phyloP scores from a whole-genome alignment of 2,888 invertebrate species.

The Nemurella pictetii region DNA sequence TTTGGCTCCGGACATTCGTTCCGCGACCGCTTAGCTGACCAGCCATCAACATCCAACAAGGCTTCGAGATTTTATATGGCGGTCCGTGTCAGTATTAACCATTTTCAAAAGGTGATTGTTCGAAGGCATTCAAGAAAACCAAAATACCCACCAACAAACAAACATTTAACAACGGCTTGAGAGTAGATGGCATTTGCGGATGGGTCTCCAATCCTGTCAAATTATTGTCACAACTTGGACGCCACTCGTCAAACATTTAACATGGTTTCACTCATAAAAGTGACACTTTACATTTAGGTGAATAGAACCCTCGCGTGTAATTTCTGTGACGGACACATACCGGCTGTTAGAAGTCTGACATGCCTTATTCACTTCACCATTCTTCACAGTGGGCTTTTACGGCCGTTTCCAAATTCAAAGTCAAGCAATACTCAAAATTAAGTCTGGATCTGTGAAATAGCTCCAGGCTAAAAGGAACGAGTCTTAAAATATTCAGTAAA shows the following conservation, averaged over 20 bases:
- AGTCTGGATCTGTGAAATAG: neutral
- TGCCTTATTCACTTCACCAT: neutral
- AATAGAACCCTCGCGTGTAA: neutral
- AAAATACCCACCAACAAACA: slow-evolving; percentile 14
- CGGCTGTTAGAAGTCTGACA: neutral
- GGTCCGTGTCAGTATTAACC: neutral
- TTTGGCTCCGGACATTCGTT: neutral
- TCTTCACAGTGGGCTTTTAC: neutral
- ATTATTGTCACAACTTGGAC: slow-evolving; percentile 25
- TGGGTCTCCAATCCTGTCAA: neutral
- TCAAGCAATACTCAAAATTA: neutral
- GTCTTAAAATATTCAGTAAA: neutral
- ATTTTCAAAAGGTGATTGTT: slow-evolving; percentile 15
- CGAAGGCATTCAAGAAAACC: neutral
- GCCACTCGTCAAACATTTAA: neutral
- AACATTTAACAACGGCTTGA: neutral
- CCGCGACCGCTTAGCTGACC: neutral
- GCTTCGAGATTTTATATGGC: slow-evolving; percentile 12
- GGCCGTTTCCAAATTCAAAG: neutral
- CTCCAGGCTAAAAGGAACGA: neutral
- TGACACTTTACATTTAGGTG: neutral
- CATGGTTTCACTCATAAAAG: slow-evolving; percentile 26
- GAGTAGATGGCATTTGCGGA: neutral
- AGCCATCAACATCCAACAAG: neutral
- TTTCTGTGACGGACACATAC: neutral